Evolutionary conservation across 2,797 vertebrate species (phyloP).

Genomic region (Erithacus rubecula): DNA sequence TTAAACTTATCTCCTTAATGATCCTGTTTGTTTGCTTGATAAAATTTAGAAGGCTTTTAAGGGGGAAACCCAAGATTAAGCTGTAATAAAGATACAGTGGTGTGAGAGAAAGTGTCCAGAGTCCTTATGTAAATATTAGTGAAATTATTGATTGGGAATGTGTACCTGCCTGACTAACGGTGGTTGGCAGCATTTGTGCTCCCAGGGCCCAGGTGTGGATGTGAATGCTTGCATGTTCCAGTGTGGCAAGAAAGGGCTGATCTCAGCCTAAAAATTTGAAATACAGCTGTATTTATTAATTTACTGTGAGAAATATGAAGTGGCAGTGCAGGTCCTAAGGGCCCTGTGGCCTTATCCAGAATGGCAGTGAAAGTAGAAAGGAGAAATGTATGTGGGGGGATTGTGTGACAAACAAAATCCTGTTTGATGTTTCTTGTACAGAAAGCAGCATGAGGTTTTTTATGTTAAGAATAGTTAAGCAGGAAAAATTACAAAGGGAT

Average conservation of each 20-base stretch:
- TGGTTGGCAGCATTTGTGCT: background rate
- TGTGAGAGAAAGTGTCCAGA: background rate
- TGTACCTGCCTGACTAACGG: background rate
- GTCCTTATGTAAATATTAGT: background rate
- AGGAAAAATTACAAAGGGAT: background rate
- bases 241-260: background rate
- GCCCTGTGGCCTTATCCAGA: background rate
- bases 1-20: background rate
- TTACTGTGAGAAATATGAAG: background rate
- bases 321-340: background rate
- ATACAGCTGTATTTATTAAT: background rate
- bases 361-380: background rate
- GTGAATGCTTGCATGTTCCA: rapidly evolving
- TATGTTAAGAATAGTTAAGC: background rate
- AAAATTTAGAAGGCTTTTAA: background rate
- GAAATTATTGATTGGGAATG: background rate
- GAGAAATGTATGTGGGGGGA: background rate
- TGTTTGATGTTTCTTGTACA: background rate
- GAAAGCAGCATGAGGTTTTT: background rate
- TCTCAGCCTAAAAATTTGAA: background rate
- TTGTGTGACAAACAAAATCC: background rate
- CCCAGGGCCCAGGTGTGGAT: no score
- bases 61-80: background rate
- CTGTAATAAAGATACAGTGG: background rate
- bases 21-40: background rate